phyloP scores from a whole-genome alignment of 2,113 vertebrate species.

The Pelmatolapia mariae region DNA sequence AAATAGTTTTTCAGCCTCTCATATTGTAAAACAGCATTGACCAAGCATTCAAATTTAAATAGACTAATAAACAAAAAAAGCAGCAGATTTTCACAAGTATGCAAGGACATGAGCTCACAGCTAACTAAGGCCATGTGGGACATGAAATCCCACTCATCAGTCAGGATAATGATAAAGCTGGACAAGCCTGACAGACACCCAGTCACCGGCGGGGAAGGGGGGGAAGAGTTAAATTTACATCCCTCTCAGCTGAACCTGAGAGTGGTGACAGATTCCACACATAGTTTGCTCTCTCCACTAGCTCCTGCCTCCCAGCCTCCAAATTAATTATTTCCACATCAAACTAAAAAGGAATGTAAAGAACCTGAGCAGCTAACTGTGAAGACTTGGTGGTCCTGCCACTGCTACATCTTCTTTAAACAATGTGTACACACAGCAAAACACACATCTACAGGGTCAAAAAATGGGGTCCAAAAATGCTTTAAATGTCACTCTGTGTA shows the following conservation, averaged over 20 bases:
- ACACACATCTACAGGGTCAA: not conserved
- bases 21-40: not conserved
- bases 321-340: slow-evolving; percentile 37
- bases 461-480: not conserved
- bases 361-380: not conserved
- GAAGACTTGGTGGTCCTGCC: not conserved
- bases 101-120: not conserved
- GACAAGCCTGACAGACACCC: slow-evolving; percentile 23
- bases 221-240: slow-evolving; percentile 47
- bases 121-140: not conserved
- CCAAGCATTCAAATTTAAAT: not conserved
- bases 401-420: not conserved
- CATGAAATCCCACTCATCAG: not conserved
- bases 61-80: not conserved
- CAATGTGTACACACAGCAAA: not conserved
- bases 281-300: slow-evolving; percentile 26
- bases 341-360: not conserved
- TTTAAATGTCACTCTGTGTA: not conserved
- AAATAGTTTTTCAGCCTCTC: not conserved
- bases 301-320: not conserved
- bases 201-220: not conserved
- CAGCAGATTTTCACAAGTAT: not conserved
- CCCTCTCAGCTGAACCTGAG: not conserved
- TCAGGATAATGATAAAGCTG: slow-evolving; percentile 23
- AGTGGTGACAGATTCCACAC: slow-evolving; percentile 61